phyloP scores from a whole-genome alignment of 2,888 invertebrate genomes.

The Metallyticus violacea region DNA sequence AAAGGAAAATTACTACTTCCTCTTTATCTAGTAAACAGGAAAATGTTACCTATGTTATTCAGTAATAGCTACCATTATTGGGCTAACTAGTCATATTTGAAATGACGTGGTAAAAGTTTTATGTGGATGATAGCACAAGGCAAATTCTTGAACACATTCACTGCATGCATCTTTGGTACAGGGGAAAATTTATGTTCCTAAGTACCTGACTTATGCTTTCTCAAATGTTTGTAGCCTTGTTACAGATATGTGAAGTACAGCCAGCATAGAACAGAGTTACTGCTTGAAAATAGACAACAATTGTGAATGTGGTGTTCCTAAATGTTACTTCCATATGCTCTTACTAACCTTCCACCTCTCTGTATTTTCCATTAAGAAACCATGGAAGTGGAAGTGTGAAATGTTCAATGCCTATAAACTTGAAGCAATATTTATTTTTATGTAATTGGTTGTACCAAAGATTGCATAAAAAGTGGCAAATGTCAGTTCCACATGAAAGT shows the following conservation, averaged over 20 bases:
- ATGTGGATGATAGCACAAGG: not conserved
- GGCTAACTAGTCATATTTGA: not conserved
- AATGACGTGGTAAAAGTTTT: too few species aligned
- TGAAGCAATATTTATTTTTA: not conserved
- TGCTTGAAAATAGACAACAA: not conserved
- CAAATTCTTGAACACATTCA: not conserved
- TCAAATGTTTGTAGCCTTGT: not conserved
- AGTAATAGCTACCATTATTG: not conserved
- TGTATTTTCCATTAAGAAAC: not conserved
- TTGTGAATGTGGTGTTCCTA: not conserved
- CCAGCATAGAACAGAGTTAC: too few species aligned
- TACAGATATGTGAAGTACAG: not conserved
- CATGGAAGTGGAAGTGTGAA: not conserved
- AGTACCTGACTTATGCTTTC: not conserved
- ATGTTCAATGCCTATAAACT: not conserved
- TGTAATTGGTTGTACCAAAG: not conserved
- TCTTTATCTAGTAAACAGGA: not conserved
- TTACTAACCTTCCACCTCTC: not conserved
- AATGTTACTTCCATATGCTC: not conserved
- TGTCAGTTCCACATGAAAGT: not conserved
- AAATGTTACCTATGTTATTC: not conserved
- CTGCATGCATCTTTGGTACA: not conserved
- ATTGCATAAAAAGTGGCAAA: not conserved
- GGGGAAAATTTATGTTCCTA: not conserved
- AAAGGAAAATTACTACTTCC: too few species aligned